A percentile compares a stretch with the other conserved stretches of the same genome.
Evolutionary conservation across 2,888 invertebrate genomes (phyloP).

Genomic region (Dimorphilus gyrociliatus): DNA sequence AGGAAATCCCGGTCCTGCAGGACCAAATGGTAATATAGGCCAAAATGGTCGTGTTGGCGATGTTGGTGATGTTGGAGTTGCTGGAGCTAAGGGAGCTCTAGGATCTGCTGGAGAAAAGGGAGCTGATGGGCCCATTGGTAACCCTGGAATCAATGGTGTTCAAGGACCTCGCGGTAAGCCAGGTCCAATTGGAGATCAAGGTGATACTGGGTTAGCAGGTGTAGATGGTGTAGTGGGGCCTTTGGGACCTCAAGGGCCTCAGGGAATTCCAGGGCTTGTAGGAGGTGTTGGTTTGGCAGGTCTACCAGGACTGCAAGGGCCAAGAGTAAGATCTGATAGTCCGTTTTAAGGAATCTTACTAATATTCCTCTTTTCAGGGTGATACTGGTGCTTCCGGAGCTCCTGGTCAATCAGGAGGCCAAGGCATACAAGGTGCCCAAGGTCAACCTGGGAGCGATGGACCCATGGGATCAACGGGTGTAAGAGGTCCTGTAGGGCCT

Average conservation of each 20-base stretch:
- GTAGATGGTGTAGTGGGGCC: no score
- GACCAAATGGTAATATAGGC: background rate
- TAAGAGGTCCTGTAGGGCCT: no score
- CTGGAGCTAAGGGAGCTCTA: no score
- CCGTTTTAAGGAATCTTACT: background rate
- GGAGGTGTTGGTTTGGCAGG: background rate
- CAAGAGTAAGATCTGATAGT: background rate
- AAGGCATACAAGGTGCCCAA: background rate
- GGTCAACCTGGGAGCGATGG: no score
- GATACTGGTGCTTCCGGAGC: conserved; percentile 1
- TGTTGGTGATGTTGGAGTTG: no score
- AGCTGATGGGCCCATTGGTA: background rate
- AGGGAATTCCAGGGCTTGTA: background rate
- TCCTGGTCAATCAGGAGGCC: background rate
- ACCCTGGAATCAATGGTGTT: background rate
- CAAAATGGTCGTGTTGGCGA: background rate
- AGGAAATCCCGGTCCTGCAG: background rate
- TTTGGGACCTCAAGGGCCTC: no score
- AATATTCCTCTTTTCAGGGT: background rate
- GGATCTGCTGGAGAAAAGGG: no score
- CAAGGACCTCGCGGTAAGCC: no score
- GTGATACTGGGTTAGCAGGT: conserved; percentile 1
- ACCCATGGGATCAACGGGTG: no score
- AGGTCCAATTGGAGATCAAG: background rate
- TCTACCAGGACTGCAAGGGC: background rate